phyloP scores from a whole-genome alignment of 2,888 invertebrate species.

The Chouioia cunea region DNA sequence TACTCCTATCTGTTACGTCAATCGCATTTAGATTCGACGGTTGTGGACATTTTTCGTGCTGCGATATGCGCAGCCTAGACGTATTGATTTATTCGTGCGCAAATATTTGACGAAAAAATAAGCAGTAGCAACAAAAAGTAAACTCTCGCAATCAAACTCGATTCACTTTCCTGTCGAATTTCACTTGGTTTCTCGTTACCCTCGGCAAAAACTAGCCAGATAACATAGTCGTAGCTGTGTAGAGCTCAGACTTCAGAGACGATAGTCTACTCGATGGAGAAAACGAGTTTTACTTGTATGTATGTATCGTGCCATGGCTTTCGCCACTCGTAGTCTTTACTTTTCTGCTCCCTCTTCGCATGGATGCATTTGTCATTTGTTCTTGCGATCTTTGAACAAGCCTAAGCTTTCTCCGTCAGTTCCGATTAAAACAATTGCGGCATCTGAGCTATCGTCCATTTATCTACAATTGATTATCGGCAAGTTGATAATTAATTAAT shows the following conservation, averaged over 20 bases:
- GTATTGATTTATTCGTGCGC: no score
- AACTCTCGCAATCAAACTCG: no score
- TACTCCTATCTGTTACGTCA: no score
- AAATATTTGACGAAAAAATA: no score
- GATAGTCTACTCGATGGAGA: slow-evolving; percentile 11
- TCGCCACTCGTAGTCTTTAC: not conserved
- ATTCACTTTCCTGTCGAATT: slow-evolving; percentile 4
- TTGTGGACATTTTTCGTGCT: no score
- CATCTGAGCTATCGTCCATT: slow-evolving; percentile 10
- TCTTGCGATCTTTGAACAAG: not conserved
- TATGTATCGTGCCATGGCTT: not conserved
- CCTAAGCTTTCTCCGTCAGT: not conserved
- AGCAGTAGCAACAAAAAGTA: no score
- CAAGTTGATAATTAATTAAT: slow-evolving; percentile 23
- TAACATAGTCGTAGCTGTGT: not conserved
- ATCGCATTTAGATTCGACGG: no score
- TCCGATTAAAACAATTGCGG: not conserved
- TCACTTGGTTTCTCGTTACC: slow-evolving; percentile 4
- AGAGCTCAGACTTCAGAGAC: not conserved
- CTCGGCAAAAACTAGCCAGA: no score
- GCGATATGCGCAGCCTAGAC: no score
- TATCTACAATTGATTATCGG: not conserved
- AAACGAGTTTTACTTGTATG: slow-evolving; percentile 22
- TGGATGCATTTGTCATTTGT: slow-evolving; percentile 31
- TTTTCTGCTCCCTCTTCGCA: slow-evolving; percentile 1